Evolutionary conservation across 1,140 invertebrate genomes (phyloP).

Genomic region (Bemisia tabaci): DNA sequence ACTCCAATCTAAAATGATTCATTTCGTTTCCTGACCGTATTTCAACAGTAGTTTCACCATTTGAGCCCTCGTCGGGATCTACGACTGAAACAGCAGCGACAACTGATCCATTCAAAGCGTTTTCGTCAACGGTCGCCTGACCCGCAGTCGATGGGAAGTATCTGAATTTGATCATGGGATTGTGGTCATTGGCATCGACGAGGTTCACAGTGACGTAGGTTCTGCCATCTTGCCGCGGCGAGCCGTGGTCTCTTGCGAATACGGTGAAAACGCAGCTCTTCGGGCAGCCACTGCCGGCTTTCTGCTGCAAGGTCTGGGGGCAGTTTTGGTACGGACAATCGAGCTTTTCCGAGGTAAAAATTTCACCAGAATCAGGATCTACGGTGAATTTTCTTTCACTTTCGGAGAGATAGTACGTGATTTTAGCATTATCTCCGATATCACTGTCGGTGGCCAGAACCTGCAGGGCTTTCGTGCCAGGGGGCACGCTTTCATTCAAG

Average conservation of each 20-base stretch:
- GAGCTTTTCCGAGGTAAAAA: conserved; percentile 62
- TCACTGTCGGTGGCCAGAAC: conserved; percentile 89
- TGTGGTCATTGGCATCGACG: conserved; percentile 77
- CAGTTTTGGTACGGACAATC: conserved; percentile 59
- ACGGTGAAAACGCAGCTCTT: conserved; percentile 90
- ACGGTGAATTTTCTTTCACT: conserved; percentile 73
- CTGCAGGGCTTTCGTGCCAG: conserved; percentile 71
- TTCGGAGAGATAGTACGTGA: conserved; percentile 78
- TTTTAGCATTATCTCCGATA: conserved; percentile 77
- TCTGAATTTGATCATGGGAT: conserved; percentile 78
- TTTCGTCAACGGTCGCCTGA: conserved; percentile 85
- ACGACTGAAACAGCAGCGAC: conserved; percentile 87
- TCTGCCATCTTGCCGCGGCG: conserved; percentile 74
- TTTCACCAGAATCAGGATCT: conserved; percentile 73
- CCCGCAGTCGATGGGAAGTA: conserved; percentile 71
- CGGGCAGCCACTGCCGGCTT: conserved; percentile 46
- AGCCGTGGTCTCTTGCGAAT: conserved; percentile 82
- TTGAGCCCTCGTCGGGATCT: conserved; percentile 78
- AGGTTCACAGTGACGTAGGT: conserved; percentile 91
- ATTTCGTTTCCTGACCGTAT: conserved; percentile 82
- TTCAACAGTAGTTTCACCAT: conserved; percentile 71
- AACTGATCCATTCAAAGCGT: conserved; percentile 71
- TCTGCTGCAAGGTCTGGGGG: conserved; percentile 24
- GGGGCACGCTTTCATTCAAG: conserved; percentile 77
- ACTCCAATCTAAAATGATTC: conserved; percentile 73